Conservation (phyloP, 2,888 invertebrate species). For the Biston stratarius region DNA sequence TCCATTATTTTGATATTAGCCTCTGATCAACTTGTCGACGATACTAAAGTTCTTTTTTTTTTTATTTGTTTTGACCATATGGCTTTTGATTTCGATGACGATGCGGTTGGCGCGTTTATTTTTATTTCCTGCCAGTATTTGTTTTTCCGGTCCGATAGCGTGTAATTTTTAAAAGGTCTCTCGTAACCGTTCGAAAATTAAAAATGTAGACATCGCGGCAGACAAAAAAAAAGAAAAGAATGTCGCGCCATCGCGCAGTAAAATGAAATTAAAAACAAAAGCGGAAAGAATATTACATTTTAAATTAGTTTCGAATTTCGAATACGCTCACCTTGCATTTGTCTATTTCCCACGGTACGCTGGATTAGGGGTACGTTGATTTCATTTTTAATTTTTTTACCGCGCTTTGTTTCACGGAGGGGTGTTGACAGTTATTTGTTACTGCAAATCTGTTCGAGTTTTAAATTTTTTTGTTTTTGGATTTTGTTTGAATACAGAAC, state of each 20-base stretch:
- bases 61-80: constrained; percentile 79
- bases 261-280: constrained; percentile 56
- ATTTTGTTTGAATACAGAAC: constrained; percentile 77
- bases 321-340: constrained; percentile 83
- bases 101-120: constrained; percentile 53
- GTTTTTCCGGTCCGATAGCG: constrained; percentile 51
- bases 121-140: constrained; percentile 47
- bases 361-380: constrained; percentile 79
- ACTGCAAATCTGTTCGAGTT: constrained; percentile 71
- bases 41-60: constrained; percentile 57
- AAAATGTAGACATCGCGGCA: constrained; percentile 24
- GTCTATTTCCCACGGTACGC: constrained; percentile 79
- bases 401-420: constrained; percentile 82
- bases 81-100: constrained; percentile 61
- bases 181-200: constrained; percentile 24
- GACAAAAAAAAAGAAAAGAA: constrained; percentile 39
- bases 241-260: constrained; percentile 37
- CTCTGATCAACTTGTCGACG: constrained; percentile 81
- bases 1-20: constrained; percentile 81
- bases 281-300: constrained; percentile 83
- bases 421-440: constrained; percentile 87
- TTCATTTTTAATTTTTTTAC: constrained; percentile 78
- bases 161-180: constrained; percentile 39
- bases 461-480: constrained; percentile 74
- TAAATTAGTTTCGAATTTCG: constrained; percentile 85